phyloP scores from a whole-genome alignment of 2,797 vertebrate species.

The Tenualosa thibaudeaui region DNA sequence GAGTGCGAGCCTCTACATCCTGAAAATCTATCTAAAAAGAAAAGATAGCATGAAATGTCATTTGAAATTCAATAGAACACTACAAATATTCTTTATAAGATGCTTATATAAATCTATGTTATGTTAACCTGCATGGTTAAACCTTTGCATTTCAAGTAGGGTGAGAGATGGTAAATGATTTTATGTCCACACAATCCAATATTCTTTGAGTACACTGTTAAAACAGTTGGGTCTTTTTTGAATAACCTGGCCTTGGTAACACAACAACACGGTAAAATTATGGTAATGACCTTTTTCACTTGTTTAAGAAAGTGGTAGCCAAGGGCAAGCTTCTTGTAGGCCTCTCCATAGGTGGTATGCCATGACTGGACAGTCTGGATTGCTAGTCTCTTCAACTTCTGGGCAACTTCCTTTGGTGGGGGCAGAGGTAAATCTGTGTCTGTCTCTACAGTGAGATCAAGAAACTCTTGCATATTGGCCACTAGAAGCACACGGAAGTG shows the following conservation, averaged over 20 bases:
- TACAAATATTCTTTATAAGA: neutral
- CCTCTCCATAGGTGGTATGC: slow-evolving; percentile 81
- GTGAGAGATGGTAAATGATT: no score
- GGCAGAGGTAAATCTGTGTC: slow-evolving; percentile 86
- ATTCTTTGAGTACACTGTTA: no score
- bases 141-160: no score
- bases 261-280: no score
- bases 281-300: slow-evolving; percentile 84
- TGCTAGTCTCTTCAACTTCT: slow-evolving; percentile 78
- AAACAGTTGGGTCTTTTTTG: no score
- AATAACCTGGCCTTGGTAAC: no score
- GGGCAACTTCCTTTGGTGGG: slow-evolving; percentile 84
- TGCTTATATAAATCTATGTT: neutral
- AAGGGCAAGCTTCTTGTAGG: slow-evolving; percentile 90
- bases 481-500: slow-evolving; percentile 83
- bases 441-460: slow-evolving; percentile 89
- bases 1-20: slow-evolving; percentile 79
- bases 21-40: slow-evolving; percentile 87
- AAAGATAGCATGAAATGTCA: neutral
- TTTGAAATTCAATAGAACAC: neutral
- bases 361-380: slow-evolving; percentile 80
- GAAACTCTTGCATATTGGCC: slow-evolving; percentile 85
- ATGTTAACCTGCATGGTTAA: no score
- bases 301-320: slow-evolving; percentile 90
- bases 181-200: no score